Conservation (phyloP, 2,113 vertebrate species). For the Eleginops maclovinus region DNA sequence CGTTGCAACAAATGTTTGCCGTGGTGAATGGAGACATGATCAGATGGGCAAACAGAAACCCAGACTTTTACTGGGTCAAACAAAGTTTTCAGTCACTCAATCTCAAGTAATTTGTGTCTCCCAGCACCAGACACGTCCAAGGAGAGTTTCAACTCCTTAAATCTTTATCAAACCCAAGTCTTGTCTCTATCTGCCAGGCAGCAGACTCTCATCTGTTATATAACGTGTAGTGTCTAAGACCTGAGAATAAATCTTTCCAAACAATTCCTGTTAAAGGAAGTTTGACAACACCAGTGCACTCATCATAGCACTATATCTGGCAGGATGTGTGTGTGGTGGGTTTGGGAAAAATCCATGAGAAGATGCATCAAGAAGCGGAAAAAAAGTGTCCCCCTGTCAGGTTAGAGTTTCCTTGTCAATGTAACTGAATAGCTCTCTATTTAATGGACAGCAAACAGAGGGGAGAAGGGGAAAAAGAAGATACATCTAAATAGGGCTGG, state of each 20-base stretch:
- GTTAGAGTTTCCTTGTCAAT: slow-evolving; percentile 69
- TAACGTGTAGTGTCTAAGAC: not conserved
- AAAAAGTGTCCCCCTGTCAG: slow-evolving; percentile 33
- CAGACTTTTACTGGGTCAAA: not conserved
- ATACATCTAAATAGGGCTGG: slow-evolving; percentile 45
- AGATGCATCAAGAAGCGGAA: slow-evolving; percentile 30
- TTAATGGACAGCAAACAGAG: slow-evolving; percentile 73
- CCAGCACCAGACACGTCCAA: not conserved
- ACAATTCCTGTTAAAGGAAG: not conserved
- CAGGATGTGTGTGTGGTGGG: slow-evolving; percentile 9
- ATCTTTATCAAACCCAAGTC: not conserved
- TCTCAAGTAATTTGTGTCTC: not conserved
- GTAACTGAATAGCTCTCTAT: slow-evolving; percentile 72
- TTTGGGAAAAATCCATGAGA: slow-evolving; percentile 23
- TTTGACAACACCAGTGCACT: slow-evolving; percentile 4
- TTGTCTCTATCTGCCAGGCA: not conserved
- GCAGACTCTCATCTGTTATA: too few relatives aligned
- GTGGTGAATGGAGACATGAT: not conserved
- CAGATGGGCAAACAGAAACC: not conserved
- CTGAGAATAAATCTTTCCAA: not conserved
- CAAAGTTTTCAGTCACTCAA: not conserved
- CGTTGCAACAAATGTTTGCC: not conserved
- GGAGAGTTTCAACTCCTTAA: not conserved
- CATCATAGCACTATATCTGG: slow-evolving; percentile 6
- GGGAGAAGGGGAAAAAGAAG: slow-evolving; percentile 42